A percentile compares a stretch with the other conserved stretches of the same genome.
These are phyloP conservation scores for Crambe crambe DNA, from an alignment of 37 sponge, comb jelly and placozoan genomes.

Conservation along the genomic window DNA sequence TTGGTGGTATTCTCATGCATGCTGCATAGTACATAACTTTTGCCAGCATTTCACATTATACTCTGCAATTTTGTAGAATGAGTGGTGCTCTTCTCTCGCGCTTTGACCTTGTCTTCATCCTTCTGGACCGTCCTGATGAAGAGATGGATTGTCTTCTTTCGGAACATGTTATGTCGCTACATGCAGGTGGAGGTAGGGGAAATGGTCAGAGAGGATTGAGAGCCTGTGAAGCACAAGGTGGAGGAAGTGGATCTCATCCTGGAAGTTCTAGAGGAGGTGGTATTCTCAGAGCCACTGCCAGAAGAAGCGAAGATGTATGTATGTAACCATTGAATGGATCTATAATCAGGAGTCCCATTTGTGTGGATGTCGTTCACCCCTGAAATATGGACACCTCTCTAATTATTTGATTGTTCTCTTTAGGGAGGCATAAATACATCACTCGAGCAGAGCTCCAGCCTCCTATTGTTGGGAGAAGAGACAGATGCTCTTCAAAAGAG, in stretches of 20 bases:
- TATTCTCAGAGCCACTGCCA: slow-evolving; percentile 35
- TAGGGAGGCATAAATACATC: slow-evolving; percentile 33
- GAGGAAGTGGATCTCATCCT: neutral
- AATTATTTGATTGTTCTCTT: neutral
- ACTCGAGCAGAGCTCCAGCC: slow-evolving; percentile 1
- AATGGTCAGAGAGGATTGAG: neutral
- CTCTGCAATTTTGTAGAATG: slow-evolving; percentile 58
- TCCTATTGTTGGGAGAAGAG: slow-evolving; percentile 33
- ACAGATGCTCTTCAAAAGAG: slow-evolving; percentile 51
- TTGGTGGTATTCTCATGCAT: too few relatives aligned
- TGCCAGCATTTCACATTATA: too few relatives aligned
- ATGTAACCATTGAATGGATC: too few relatives aligned
- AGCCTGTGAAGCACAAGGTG: too few relatives aligned
- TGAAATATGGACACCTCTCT: neutral
- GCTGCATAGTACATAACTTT: too few relatives aligned
- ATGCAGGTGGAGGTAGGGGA: slow-evolving; percentile 26
- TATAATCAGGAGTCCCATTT: too few relatives aligned
- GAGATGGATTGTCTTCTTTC: slow-evolving; percentile 91
- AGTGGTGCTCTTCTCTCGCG: slow-evolving; percentile 90
- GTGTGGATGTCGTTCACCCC: neutral
- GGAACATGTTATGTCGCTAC: slow-evolving; percentile 93
- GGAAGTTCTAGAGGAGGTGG: neutral
- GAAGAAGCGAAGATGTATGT: slow-evolving; percentile 16
- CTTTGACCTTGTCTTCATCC: slow-evolving; percentile 95
- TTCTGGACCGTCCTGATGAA: slow-evolving; percentile 96